Conservation (phyloP, 2,113 vertebrate species). For the Strigops habroptila region DNA sequence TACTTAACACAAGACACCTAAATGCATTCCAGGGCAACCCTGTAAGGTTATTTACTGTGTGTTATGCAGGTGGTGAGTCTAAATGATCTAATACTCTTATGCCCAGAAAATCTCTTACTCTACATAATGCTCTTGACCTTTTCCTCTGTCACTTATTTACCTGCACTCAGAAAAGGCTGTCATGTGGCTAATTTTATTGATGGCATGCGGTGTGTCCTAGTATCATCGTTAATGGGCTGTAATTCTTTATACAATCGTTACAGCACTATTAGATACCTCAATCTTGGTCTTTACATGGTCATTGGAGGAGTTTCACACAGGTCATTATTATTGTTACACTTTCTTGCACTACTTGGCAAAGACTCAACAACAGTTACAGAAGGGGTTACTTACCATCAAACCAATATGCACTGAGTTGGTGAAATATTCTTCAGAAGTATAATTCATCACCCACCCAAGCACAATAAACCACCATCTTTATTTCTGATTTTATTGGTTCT, state of each 20-base stretch:
- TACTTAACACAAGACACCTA: not conserved
- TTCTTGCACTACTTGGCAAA: not conserved
- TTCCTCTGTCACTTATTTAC: not conserved
- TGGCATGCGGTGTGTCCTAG: not conserved
- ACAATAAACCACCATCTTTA: constrained; percentile 33
- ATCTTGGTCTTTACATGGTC: not conserved
- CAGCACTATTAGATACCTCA: not conserved
- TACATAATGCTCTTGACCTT: not conserved
- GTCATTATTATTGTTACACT: not conserved
- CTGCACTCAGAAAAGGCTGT: not conserved
- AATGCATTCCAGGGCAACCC: not conserved
- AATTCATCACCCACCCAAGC: constrained; percentile 3
- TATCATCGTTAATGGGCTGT: not conserved
- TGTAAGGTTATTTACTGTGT: not conserved
- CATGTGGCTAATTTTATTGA: not conserved
- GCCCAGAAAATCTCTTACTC: not conserved
- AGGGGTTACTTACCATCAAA: not conserved
- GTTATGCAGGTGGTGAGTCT: not conserved
- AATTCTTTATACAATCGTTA: not conserved
- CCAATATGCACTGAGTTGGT: not conserved
- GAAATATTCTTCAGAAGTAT: not conserved
- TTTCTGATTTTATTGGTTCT: constrained; percentile 44
- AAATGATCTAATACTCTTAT: not conserved
- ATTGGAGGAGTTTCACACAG: not conserved
- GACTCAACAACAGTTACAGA: not conserved